A percentile compares a stretch with the other conserved stretches of the same genome.
Evolutionary conservation across 2,797 vertebrate genomes (phyloP).

Genomic region (Microchirus variegatus): DNA sequence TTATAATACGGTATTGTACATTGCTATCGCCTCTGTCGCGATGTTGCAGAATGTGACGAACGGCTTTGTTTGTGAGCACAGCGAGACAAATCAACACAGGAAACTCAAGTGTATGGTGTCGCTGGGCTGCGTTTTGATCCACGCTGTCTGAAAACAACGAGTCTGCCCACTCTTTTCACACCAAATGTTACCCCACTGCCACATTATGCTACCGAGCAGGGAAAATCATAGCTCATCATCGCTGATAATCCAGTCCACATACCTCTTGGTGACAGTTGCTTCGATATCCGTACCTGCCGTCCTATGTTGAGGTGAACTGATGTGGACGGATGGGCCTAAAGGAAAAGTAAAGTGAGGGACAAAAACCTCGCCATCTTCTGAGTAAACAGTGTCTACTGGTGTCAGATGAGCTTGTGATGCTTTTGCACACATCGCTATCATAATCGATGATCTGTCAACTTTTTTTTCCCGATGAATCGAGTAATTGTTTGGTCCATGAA

Average conservation of each 20-base stretch:
- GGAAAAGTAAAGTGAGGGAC: conserved; percentile 20
- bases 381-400: conserved; percentile 4
- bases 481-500: neutral
- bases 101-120: conserved; percentile 15
- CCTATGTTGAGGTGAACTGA: conserved; percentile 20
- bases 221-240: neutral
- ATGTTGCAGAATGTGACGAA: too few relatives aligned
- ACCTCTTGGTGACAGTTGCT: conserved; percentile 10
- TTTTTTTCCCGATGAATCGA: too few relatives aligned
- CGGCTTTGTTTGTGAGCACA: neutral
- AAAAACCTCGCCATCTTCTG: conserved; percentile 5
- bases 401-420: conserved; percentile 5
- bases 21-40: too few relatives aligned
- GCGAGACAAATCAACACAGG: neutral
- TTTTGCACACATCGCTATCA: conserved; percentile 2
- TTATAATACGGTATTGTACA: too few relatives aligned
- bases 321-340: conserved; percentile 19
- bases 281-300: conserved; percentile 4
- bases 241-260: neutral
- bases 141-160: neutral
- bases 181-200: conserved; percentile 21
- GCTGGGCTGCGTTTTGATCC: neutral
- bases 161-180: conserved; percentile 26
- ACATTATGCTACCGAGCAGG: too few relatives aligned
- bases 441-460: neutral